Evolutionary conservation across 2,113 vertebrate species (phyloP), one percentile per base, ranked within the genome.

Genomic region (Pantherophis guttatus): DNA sequence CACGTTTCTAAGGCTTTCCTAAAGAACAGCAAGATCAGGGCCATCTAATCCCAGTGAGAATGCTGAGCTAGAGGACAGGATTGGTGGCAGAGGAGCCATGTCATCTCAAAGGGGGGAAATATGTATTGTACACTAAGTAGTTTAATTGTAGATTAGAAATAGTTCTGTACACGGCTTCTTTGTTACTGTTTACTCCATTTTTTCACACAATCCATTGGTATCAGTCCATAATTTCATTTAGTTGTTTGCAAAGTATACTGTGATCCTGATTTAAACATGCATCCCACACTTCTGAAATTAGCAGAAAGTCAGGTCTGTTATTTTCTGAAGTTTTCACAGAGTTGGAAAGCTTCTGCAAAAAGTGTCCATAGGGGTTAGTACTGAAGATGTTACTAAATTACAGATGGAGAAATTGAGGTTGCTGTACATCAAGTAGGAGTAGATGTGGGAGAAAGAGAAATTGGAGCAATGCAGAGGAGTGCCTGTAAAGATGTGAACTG

Each of bases 401-500:
- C 52, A 7, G 54, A 0, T 8, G 8, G 54, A 89, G 57, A 95
- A 93, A 52, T 12, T 8, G 89, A 55, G 11, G 26, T 44, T 89
- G 86, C 7, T 91, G 23, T 23, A 15, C 48, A 58, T 54, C 52
- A 3, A 10, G 11, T 87, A 54, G 54, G 94, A 65, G 13, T 94
- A 55, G 87, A 23, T 2, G 52, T 39, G 70, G 88, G 62, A 92
- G 89, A 48, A 91, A 29, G 65, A 65, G 3, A 65, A 81, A 17
- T 86, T 23, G 24, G n/a, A 90, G 12, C 50, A 93, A 52, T 70
- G 59, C 86, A 6, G 88, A 33, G 65, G 92, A 9, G 0, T 55
- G 17, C 90, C 87, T 0, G 89, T 33, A 94, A 92, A 92, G 85
- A 58, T 55, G 90, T 57, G 26, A 53, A 94, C 11, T 26, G 90